Evolutionary conservation across 2,888 invertebrate genomes (phyloP).

Genomic region (Serrognathus titanus): DNA sequence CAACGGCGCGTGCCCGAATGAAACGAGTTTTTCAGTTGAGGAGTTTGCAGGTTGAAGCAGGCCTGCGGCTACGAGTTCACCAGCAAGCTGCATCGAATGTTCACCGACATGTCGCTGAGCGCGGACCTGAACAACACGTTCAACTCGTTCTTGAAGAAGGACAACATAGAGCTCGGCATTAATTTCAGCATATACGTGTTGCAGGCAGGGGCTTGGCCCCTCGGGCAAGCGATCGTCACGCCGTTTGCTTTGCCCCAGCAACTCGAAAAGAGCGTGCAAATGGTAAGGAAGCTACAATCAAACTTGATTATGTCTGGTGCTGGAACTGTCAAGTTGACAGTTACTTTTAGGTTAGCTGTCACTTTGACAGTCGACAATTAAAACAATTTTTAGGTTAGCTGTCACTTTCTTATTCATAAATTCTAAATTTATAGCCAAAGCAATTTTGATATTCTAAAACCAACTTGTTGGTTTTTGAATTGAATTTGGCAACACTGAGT

Average conservation of each 20-base stretch:
- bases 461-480: too few species aligned
- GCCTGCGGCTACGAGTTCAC: constrained; percentile 99
- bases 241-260: constrained; percentile 87
- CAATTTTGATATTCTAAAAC: too few species aligned
- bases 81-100: constrained; percentile 98
- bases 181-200: constrained; percentile 63
- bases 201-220: constrained; percentile 95
- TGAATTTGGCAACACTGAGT: not conserved
- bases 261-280: constrained; percentile 83
- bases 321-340: not conserved
- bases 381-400: too few species aligned
- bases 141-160: constrained; percentile 62
- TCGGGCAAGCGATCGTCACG: constrained; percentile 75
- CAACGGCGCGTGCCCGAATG: constrained; percentile 29
- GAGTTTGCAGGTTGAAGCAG: constrained; percentile 48
- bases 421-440: too few species aligned
- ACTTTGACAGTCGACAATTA: too few species aligned
- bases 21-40: not conserved
- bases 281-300: constrained; percentile 43
- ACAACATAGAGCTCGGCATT: constrained; percentile 65
- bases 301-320: too few species aligned
- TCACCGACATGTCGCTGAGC: constrained; percentile 93
- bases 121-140: constrained; percentile 89
- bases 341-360: too few species aligned
- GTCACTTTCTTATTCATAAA: too few species aligned